These are phyloP conservation scores for Dendroctonus ponderosae DNA, from an alignment of 1,140 invertebrate genomes.

Conservation along the genomic window DNA sequence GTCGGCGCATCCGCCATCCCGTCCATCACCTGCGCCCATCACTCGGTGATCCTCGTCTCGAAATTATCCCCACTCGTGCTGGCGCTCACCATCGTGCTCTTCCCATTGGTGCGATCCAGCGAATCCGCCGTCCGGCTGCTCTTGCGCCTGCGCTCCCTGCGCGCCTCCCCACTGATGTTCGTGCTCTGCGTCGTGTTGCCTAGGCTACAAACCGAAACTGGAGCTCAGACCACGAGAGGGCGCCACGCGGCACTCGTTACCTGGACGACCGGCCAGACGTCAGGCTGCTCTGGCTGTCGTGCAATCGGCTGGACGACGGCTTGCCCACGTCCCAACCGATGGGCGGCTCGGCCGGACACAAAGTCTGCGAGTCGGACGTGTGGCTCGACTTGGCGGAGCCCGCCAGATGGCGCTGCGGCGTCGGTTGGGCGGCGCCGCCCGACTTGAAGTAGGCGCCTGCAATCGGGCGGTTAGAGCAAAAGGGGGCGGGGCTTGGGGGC, in stretches of 20 bases:
- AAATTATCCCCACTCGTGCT: conserved; percentile 44
- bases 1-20: too few relatives aligned
- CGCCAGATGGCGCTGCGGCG: conserved; percentile 31
- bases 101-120: conserved; percentile 39
- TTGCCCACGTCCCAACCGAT: not conserved
- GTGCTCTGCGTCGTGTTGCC: conserved; percentile 50
- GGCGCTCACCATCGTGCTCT: conserved; percentile 44
- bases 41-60: conserved; percentile 43
- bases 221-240: not conserved
- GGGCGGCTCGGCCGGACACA: conserved; percentile 25
- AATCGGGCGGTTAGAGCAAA: too few relatives aligned
- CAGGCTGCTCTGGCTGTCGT: conserved; percentile 48
- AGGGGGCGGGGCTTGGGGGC: too few relatives aligned
- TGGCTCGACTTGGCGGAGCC: conserved; percentile 41
- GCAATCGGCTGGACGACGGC: conserved; percentile 40
- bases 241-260: conserved; percentile 3
- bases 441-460: conserved; percentile 41
- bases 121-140: conserved; percentile 38
- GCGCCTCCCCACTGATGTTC: conserved; percentile 44
- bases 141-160: conserved; percentile 36
- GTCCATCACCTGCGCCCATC: not conserved
- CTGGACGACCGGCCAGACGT: conserved; percentile 43
- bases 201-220: conserved; percentile 38
- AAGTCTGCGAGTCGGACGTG: conserved; percentile 38
- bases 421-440: conserved; percentile 28